Evolutionary conservation across 2,797 vertebrate species (phyloP), one percentile per base, ranked within the genome.

Genomic region (Dipus sagitta): DNA sequence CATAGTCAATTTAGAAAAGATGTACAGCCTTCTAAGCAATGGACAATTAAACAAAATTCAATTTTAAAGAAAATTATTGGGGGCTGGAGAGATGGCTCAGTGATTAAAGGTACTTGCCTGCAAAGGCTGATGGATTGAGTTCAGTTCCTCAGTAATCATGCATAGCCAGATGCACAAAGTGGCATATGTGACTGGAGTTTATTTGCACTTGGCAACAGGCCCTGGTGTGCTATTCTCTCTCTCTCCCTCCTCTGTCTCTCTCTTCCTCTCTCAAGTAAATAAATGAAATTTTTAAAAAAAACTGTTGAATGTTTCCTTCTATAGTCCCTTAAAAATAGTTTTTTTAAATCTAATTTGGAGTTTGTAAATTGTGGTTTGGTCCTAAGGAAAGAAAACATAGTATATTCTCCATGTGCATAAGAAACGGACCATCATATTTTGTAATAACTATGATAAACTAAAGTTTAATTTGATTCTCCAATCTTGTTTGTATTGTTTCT

Each of bases 31-130:
- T 70, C 42, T 78, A 30, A 26, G 20, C 60, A 11, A 82, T 60
- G 65, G 52, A 78, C 38, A 95, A 80, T 77, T 95, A 95, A 86
- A 24, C 42, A 34, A 96, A 86, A 90, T 52, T 47, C 23, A 94
- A 86, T 93, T 67, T 86, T 85, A 80, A 92, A 82, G n/a, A 91
- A 96, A 94, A 88, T 21, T 58, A 17, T 58, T 58, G 54, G 54
- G 54, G 54, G 17, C 54, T 58, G 54, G 54, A 58, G 54, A 58
- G 14, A 58, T 58, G 54, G 54, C 54, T 58, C 14, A 58, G 54
- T 58, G 54, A 15, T 58, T 58, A 58, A 58, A 58, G 13, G 14
- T 58, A 13, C 54, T 58, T 58, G 54, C 54, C 17, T 58, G 54
- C 17, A 17, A 58, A 58, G 13, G 54, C 54, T 58, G 54, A 58